Evolutionary conservation across 1,140 invertebrate species (phyloP).

Genomic region (Homarus americanus): DNA sequence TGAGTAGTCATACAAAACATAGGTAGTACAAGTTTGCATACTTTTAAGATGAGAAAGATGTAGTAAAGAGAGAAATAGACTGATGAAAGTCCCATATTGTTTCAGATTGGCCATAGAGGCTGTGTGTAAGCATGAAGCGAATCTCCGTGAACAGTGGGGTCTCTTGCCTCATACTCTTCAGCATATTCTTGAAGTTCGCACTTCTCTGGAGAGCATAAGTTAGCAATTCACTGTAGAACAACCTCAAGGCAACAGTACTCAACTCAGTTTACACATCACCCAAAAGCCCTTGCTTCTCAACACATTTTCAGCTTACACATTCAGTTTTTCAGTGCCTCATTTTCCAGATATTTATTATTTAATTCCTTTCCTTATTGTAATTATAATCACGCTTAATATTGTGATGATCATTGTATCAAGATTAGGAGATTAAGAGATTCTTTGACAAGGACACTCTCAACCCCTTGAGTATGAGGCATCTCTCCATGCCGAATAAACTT

Average conservation of each 20-base stretch:
- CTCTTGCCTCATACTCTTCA: constrained; percentile 28
- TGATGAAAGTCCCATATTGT: background rate
- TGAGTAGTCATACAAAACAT: too few species aligned
- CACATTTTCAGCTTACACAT: background rate
- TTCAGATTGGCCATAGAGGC: constrained; percentile 36
- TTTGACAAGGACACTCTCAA: too few species aligned
- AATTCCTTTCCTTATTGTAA: constrained; percentile 36
- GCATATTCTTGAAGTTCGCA: constrained; percentile 36
- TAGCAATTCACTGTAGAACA: constrained; percentile 11
- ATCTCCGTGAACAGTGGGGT: background rate
- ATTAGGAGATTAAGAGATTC: constrained; percentile 9
- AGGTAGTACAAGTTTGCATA: too few species aligned
- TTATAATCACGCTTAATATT: constrained; percentile 36
- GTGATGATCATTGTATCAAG: constrained; percentile 32
- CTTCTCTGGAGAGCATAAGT: background rate
- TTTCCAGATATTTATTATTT: constrained; percentile 38
- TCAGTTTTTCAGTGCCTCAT: constrained; percentile 28
- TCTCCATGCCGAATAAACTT: too few species aligned
- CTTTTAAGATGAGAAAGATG: too few species aligned
- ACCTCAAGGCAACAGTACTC: background rate
- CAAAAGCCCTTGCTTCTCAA: background rate
- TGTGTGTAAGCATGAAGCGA: background rate
- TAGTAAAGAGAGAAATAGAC: too few species aligned
- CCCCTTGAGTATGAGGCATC: too few species aligned
- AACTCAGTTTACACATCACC: background rate